Conservation (phyloP, 2,113 vertebrate species). For the Microtus montanus region DNA sequence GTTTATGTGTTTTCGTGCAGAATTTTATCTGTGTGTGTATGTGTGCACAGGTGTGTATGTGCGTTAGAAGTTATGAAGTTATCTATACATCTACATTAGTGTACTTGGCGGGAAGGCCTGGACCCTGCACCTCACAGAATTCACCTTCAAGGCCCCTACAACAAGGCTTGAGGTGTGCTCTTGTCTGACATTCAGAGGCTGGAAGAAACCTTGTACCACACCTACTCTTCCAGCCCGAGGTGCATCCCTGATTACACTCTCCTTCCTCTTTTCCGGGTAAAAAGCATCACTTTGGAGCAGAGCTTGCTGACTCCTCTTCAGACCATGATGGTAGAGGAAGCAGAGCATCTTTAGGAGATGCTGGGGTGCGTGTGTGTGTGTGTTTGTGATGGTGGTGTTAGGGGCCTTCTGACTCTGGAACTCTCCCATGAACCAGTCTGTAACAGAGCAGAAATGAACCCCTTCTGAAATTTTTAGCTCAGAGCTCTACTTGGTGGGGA, state of each 20-base stretch:
- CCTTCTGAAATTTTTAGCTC: conserved; percentile 12
- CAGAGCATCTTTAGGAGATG: neutral
- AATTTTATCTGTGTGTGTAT: neutral
- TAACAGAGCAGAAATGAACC: neutral
- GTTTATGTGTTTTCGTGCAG: conserved; percentile 9
- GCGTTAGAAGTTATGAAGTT: neutral
- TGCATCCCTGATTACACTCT: neutral
- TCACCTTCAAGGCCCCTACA: neutral
- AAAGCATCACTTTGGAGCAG: conserved; percentile 42
- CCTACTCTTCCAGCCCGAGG: neutral
- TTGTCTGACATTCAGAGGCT: neutral
- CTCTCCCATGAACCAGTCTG: neutral
- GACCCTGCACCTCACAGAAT: neutral
- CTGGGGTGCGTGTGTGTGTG: neutral
- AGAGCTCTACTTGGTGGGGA: neutral
- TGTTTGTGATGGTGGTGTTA: neutral
- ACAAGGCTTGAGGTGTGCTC: neutral
- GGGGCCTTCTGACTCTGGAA: neutral
- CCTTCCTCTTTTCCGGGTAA: conserved; percentile 12
- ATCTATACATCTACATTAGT: neutral
- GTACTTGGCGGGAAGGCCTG: neutral
- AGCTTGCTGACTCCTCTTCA: conserved; percentile 11
- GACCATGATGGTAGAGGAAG: neutral
- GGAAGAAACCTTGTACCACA: neutral
- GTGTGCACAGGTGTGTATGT: neutral